Base-by-base conservation (phyloP, 2,888 invertebrate genomes). In the Scaptomyza flava region DNA sequence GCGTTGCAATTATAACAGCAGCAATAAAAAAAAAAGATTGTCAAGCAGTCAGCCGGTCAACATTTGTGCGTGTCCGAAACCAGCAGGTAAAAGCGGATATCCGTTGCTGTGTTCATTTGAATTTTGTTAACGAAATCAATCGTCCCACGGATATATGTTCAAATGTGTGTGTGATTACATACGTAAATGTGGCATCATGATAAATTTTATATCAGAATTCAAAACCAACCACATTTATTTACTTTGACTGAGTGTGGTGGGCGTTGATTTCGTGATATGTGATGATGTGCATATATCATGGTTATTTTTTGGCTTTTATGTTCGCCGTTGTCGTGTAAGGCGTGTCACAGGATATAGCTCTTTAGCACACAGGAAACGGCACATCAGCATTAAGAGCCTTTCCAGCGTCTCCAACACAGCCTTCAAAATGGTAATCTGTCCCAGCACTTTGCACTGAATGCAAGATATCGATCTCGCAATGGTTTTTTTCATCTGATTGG, bases 311-410 rank as follows among this genome's bases (percentile, higher is more conserved):
- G 52, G 63, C 60, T 53, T 81, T 76, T 52, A 68, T 68, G 41
- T 41, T 9, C 8, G 54, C 48, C 61, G 52, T 14, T 14, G 59
- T 61, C 56, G 54, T 58, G 53, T 34, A 70, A 51, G 54, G 50
- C 79, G 50, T 70, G 57, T 58, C 57, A 61, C 78, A 72, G 85
- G 85, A 81, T 80, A 82, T 62, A 59, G 67, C 78, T 69, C 76
- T 76, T 81, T 65, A 75, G 75, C 66, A 57, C 52, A 53, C 77
- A 71, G 79, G 79, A 79, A 66, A 63, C 69, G 74, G 61, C 47
- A 36, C 47, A 65, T 77, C 77, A 65, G 60, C 59, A 50, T 50
- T 57, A 61, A 72, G 61, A 27, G 53, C 53, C 48, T 30, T 30
- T 11, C 17, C 53, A 43, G 27, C 51, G 23, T 45, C 41, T 31